These are phyloP conservation scores for Sitodiplosis mosellana DNA, from an alignment of 1,140 invertebrate species.

Conservation along the genomic window DNA sequence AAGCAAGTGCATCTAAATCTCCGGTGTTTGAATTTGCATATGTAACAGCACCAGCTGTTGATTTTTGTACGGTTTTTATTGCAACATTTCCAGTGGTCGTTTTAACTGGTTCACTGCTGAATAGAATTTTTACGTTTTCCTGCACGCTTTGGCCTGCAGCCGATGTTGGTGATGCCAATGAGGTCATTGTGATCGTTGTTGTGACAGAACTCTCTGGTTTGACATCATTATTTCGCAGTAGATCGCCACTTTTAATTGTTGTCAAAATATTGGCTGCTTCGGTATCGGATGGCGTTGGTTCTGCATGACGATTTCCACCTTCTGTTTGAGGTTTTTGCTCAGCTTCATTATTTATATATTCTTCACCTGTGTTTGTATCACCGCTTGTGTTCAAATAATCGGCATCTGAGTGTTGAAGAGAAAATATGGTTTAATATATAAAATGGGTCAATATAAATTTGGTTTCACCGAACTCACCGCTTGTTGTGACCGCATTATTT, in stretches of 20 bases:
- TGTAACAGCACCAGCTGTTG: background rate
- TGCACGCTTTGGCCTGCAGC: background rate
- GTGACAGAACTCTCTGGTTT: too few species aligned
- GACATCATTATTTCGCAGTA: background rate
- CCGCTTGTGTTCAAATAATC: conserved; percentile 1
- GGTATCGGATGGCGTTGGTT: conserved; percentile 11
- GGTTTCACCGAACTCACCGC: too few species aligned
- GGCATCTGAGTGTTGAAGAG: too few species aligned
- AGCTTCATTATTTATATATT: background rate
- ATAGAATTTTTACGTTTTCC: conserved; percentile 1
- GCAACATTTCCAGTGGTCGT: background rate
- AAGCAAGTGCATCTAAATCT: conserved; percentile 18
- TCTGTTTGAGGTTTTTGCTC: background rate
- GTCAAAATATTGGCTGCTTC: conserved; percentile 20
- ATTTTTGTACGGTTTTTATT: background rate
- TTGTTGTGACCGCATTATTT: too few species aligned
- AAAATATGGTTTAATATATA: too few species aligned
- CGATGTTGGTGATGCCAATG: too few species aligned
- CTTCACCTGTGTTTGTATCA: conserved; percentile 4
- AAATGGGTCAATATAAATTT: too few species aligned
- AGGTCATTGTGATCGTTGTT: too few species aligned
- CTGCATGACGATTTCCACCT: background rate
- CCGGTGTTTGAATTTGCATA: conserved; percentile 5
- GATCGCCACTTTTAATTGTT: conserved; percentile 16
- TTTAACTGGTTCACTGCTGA: background rate